These are phyloP conservation scores for Chrysolina americana DNA, from an alignment of 2,888 invertebrate species.

Conservation along the genomic window DNA sequence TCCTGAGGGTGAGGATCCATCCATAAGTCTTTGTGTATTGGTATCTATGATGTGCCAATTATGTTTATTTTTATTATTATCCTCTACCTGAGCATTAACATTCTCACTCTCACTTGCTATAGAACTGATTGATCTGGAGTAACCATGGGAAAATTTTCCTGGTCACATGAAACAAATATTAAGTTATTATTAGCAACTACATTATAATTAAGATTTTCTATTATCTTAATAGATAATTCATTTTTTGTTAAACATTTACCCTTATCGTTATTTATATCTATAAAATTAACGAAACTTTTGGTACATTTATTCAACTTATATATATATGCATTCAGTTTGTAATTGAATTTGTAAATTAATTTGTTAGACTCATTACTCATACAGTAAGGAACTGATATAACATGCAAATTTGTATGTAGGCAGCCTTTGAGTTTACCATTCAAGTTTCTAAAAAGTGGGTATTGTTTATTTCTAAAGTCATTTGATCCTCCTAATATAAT, in stretches of 20 bases:
- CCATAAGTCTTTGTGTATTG: neutral
- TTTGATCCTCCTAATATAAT: constrained; percentile 29
- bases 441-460: neutral
- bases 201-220: constrained; percentile 2
- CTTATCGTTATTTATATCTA: constrained; percentile 24
- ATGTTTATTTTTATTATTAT: constrained; percentile 15
- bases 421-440: constrained; percentile 10
- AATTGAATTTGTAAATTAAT: constrained; percentile 24
- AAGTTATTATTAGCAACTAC: constrained; percentile 1
- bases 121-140: neutral
- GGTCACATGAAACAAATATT: constrained; percentile 8
- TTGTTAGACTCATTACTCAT: constrained; percentile 17
- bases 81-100: constrained; percentile 9
- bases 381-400: constrained; percentile 15
- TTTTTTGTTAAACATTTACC: constrained; percentile 19
- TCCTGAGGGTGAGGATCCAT: no score
- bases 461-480: constrained; percentile 5
- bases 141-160: neutral
- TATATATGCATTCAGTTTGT: neutral
- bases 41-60: neutral
- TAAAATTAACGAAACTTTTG: constrained; percentile 20
- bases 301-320: constrained; percentile 24
- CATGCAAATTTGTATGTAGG: constrained; percentile 23
- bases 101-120: neutral
- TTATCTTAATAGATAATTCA: constrained; percentile 7